Base-by-base conservation (phyloP, 2,888 invertebrate species). In the Theodoxus fluviatilis region DNA sequence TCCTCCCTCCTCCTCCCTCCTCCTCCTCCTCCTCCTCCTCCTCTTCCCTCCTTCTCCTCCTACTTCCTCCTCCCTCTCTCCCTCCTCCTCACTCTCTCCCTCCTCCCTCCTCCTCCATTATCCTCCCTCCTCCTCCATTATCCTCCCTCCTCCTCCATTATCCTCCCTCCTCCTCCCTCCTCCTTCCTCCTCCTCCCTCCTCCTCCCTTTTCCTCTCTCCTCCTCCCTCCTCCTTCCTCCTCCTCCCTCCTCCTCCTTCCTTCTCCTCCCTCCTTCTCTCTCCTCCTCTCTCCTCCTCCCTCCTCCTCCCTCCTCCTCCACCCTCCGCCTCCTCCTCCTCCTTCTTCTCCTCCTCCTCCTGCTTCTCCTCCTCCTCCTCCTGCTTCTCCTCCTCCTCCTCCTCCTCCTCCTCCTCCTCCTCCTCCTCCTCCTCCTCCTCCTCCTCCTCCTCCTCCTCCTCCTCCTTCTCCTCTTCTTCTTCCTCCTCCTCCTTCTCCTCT, bases 401-500 rank as follows among this genome's bases (percentile, higher is more conserved):
- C 22, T 55, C 22, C 22, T 28, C 31, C 57, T 4, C 25, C 31
- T 15, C 31, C 31, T 57, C 25, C 12, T 31, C 6, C 57, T 55
- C 55, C 22, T 7, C 22, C 7, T 25, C 57, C 12, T 31, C 15
- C 57, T 25, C 57, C 31, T n/a, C n/a, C 57, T 4, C 15, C 7
- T 55, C 12, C 33, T 61, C 33, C 61, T 12, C 9, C 15, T 15
- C 12, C 33, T n/a, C 4, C 61, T 12, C 12, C 35, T 61, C 61
- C 31, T 33, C 31, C 35, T 33, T 12, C 31, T 25, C 31, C 35
- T 61, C 61, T 61, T 25, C 31, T 25, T 61, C 61, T 61, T 33
- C 31, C 61, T 61, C 61, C 31, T 25, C 31, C 61, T 33, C 61
- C 31, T 25, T 61, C 28, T 61, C 55, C 55, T 55, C 55, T 55